Base-by-base conservation (phyloP, 2,888 invertebrate species). In the Hyalella azteca region DNA sequence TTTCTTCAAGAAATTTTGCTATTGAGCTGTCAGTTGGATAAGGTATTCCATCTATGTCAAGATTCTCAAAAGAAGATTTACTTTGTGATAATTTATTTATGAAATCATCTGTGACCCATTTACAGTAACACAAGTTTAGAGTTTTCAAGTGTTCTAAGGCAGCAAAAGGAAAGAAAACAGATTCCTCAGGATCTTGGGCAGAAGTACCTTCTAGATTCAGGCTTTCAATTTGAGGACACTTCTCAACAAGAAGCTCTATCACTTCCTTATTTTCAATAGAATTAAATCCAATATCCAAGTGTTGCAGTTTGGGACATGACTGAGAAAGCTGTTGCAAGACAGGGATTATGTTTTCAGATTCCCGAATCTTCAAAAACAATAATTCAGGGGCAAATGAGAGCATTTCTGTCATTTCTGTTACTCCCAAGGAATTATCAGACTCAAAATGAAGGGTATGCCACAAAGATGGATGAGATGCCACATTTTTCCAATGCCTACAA, bases 41-140 rank as follows among this genome's bases (percentile, higher is more conserved):
- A 73, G 60, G 66, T n/a, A 73, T 79, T 9, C 79, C 79, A 48
- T 79, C 79, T 39, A 79, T 73, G 32, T 79, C 36, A 5, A 79
- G 29, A n/a, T 22, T 26, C 22, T 79, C 73, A 36, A 79, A 19
- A 11, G 40, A 7, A n/a, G 36, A 45, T 29, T 26, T 26, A n/a
- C 36, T 49, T 41, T 73, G 40, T 15, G 73, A 26, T 40, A 79
- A 39, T 41, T 73, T n/a, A 79, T 73, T 15, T 19, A 79, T 39
- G 41, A 39, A 45, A 40, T 32, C 39, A 73, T 79, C 73, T 48
- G 13, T 50, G 15, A 79, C 66, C 36, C 73, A 54, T 29, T 19
- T 22, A 48, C 79, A 79, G 49, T 79, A 50, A 49, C 45, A 48
- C n/a, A 79, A 49, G 49, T 73, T 79, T n/a, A 79, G n/a, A 48